Evolutionary conservation across 2,888 invertebrate genomes (phyloP).

Genomic region (Osmoderma eremita): DNA sequence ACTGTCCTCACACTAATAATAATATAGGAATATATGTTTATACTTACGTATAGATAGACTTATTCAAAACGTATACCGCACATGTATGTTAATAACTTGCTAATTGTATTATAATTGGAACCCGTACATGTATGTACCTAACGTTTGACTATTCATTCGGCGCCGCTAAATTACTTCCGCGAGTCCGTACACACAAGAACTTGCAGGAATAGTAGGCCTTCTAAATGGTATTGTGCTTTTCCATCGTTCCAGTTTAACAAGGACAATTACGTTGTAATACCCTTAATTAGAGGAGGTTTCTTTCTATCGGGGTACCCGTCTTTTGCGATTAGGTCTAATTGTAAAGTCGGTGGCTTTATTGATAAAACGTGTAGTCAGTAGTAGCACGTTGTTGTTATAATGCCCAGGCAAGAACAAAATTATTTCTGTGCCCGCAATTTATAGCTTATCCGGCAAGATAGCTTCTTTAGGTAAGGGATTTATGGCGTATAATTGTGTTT

Average conservation of each 20-base stretch:
- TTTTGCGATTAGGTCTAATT: too few relatives aligned
- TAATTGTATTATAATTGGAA: slow-evolving; percentile 1
- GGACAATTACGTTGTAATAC: slow-evolving; percentile 11
- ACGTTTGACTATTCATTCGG: slow-evolving; percentile 1
- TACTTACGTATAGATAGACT: not conserved
- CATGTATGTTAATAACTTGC: not conserved
- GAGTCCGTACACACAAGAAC: not conserved
- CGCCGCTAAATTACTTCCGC: slow-evolving; percentile 13
- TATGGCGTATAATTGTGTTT: too few relatives aligned
- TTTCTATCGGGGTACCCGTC: not conserved
- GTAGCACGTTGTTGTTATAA: too few relatives aligned
- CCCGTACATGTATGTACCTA: not conserved
- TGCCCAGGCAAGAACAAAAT: too few relatives aligned
- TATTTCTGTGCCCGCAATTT: too few relatives aligned
- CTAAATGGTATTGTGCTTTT: slow-evolving; percentile 10
- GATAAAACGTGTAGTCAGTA: too few relatives aligned
- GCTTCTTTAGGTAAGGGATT: too few relatives aligned
- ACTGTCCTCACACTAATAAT: too few relatives aligned
- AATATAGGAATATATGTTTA: too few relatives aligned
- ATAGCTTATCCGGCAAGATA: too few relatives aligned
- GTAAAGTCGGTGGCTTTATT: too few relatives aligned
- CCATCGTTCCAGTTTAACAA: slow-evolving; percentile 15
- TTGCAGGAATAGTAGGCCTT: not conserved
- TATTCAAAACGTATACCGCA: not conserved
- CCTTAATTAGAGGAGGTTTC: slow-evolving; percentile 13